These are phyloP conservation scores for Psilopogon haemacephalus DNA, from an alignment of 2,113 vertebrate species.

Conservation along the genomic window DNA sequence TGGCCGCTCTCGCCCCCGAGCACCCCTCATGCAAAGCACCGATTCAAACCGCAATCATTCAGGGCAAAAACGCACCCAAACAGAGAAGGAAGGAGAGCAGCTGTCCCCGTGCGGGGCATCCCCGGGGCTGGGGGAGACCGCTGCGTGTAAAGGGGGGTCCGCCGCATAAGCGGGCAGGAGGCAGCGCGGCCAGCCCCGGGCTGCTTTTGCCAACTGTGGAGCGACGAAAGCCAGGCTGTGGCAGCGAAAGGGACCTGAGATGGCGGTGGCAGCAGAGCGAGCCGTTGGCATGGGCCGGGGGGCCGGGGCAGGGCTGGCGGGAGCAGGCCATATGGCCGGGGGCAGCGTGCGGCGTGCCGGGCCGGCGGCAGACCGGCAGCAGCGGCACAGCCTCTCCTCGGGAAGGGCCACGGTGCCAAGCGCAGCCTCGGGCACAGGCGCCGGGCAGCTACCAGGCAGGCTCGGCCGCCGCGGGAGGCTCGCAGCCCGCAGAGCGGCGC, in stretches of 20 bases:
- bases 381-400: neutral
- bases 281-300: neutral
- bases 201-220: neutral
- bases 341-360: neutral
- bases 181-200: accelerated
- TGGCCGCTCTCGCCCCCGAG: accelerated
- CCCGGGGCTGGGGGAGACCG: neutral
- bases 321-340: conserved; percentile 49
- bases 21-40: accelerated
- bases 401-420: conserved; percentile 38
- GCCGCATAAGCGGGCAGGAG: accelerated
- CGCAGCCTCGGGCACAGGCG: neutral
- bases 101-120: accelerated
- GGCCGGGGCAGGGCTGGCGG: neutral
- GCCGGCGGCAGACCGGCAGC: conserved; percentile 15
- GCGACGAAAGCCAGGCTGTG: neutral
- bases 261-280: neutral
- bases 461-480: neutral
- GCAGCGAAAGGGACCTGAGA: neutral
- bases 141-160: neutral
- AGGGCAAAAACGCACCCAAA: neutral
- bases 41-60: neutral
- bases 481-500: accelerated
- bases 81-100: neutral
- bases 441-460: neutral